Evolutionary conservation across 2,797 vertebrate species (phyloP).

Genomic region (Amniataba percoides): DNA sequence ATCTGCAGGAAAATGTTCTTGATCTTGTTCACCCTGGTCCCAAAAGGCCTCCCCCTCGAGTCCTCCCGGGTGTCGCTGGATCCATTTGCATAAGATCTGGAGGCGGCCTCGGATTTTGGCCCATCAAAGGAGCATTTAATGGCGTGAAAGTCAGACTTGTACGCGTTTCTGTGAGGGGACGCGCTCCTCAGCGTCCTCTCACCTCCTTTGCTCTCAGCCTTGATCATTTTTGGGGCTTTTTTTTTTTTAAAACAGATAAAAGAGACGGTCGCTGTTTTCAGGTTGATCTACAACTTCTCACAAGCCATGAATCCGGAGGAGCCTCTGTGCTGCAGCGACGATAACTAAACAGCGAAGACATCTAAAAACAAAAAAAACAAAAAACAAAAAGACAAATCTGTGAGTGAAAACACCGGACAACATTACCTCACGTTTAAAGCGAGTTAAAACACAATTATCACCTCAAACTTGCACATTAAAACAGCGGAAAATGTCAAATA

Average conservation of each 20-base stretch:
- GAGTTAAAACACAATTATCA: not conserved
- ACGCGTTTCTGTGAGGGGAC: conserved; percentile 94
- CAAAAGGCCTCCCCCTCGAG: conserved; percentile 87
- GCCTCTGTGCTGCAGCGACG: conserved; percentile 65
- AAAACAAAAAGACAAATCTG: conserved; percentile 1
- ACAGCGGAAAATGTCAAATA: not conserved
- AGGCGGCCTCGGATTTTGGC: conserved; percentile 83
- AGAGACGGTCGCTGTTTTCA: conserved; percentile 36
- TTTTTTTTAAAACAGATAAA: conserved; percentile 26
- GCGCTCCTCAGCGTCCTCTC: conserved; percentile 93
- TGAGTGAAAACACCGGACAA: conserved; percentile 25
- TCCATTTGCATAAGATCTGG: conserved; percentile 87
- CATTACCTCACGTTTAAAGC: not conserved
- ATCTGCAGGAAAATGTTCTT: conserved; percentile 96
- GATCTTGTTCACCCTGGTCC: conserved; percentile 93
- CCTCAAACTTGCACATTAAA: conserved; percentile 1
- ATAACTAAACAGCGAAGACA: conserved; percentile 65
- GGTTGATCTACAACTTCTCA: conserved; percentile 50
- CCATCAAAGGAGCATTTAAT: conserved; percentile 95
- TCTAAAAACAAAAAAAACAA: conserved; percentile 49
- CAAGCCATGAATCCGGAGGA: conserved; percentile 69
- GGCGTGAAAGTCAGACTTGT: conserved; percentile 94
- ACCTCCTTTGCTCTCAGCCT: conserved; percentile 91
- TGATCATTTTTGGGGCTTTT: conserved; percentile 88
- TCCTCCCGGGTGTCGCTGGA: conserved; percentile 86